Conservation (phyloP, 2,888 invertebrate species). For the Rhagium mordax region DNA sequence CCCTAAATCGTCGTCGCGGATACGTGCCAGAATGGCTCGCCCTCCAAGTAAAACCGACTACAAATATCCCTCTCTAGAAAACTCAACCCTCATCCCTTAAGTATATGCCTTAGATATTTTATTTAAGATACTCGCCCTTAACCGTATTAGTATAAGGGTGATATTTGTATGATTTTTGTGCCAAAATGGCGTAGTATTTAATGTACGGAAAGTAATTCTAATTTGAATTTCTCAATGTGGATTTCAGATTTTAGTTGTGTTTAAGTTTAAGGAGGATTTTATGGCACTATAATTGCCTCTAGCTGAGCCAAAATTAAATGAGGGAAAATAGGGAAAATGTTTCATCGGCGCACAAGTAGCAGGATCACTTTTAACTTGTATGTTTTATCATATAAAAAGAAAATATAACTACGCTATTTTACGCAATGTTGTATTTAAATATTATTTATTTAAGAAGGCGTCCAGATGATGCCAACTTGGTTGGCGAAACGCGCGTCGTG, state of each 20-base stretch:
- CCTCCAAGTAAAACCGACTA: constrained; percentile 56
- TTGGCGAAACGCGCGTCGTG: too few species aligned
- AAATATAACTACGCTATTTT: too few species aligned
- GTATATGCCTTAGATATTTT: constrained; percentile 65
- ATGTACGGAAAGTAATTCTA: constrained; percentile 69
- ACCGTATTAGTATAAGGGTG: constrained; percentile 60
- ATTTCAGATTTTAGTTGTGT: constrained; percentile 67
- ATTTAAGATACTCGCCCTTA: constrained; percentile 65
- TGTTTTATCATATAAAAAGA: too few species aligned
- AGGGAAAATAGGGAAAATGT: constrained; percentile 49
- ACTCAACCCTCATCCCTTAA: constrained; percentile 64
- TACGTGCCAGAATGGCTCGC: constrained; percentile 40
- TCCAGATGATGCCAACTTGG: too few species aligned
- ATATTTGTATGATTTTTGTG: constrained; percentile 64
- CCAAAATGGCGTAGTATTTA: constrained; percentile 68
- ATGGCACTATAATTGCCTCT: constrained; percentile 57
- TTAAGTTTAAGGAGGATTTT: constrained; percentile 68
- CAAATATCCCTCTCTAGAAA: constrained; percentile 65
- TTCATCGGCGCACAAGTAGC: too few species aligned
- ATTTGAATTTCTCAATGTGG: constrained; percentile 66
- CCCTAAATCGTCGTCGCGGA: constrained; percentile 44
- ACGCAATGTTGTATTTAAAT: too few species aligned
- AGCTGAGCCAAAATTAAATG: constrained; percentile 39
- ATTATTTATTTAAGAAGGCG: too few species aligned
- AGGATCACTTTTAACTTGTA: too few species aligned